These are phyloP conservation scores for Ichneumoninae sp. DNA, from an alignment of 2,888 invertebrate genomes.

Conservation along the genomic window DNA sequence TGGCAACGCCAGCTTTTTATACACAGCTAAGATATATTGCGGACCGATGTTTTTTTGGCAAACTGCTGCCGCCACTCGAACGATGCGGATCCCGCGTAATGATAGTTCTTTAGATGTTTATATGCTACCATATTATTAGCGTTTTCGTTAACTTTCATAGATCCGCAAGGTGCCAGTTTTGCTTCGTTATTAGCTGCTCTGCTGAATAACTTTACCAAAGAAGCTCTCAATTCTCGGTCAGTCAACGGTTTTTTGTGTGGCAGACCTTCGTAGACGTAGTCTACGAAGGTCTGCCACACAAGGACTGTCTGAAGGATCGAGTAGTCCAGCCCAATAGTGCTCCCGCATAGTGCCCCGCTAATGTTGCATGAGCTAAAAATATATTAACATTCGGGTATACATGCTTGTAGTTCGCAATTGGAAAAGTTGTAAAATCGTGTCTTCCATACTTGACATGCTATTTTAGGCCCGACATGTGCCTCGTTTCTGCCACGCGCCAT, in stretches of 20 bases:
- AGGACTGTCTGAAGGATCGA: too few species aligned
- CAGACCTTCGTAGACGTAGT: background rate
- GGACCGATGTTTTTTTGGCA: slow-evolving; percentile 2
- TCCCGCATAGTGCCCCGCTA: slow-evolving; percentile 3
- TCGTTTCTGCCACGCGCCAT: slow-evolving; percentile 56
- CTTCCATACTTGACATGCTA: slow-evolving; percentile 34
- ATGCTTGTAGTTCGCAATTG: background rate
- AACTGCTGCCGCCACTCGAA: slow-evolving; percentile 50
- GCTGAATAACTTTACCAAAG: slow-evolving; percentile 1
- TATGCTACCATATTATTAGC: slow-evolving; percentile 36
- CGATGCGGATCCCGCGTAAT: slow-evolving; percentile 51
- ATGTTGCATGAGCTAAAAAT: slow-evolving; percentile 10
- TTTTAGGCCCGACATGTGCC: slow-evolving; percentile 51
- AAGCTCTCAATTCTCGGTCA: background rate
- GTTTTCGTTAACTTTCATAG: slow-evolving; percentile 54
- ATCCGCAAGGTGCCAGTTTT: slow-evolving; percentile 54
- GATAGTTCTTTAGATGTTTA: slow-evolving; percentile 46
- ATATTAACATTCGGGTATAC: background rate
- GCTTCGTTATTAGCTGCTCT: slow-evolving; percentile 38
- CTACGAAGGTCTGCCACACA: too few species aligned
- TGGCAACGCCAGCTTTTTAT: slow-evolving; percentile 26
- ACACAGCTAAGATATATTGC: slow-evolving; percentile 24
- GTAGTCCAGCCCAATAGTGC: slow-evolving; percentile 6
- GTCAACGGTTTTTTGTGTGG: slow-evolving; percentile 21
- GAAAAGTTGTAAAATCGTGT: background rate